Base-by-base conservation (phyloP, 2,797 vertebrate genomes). In the Australoheros facetus region DNA sequence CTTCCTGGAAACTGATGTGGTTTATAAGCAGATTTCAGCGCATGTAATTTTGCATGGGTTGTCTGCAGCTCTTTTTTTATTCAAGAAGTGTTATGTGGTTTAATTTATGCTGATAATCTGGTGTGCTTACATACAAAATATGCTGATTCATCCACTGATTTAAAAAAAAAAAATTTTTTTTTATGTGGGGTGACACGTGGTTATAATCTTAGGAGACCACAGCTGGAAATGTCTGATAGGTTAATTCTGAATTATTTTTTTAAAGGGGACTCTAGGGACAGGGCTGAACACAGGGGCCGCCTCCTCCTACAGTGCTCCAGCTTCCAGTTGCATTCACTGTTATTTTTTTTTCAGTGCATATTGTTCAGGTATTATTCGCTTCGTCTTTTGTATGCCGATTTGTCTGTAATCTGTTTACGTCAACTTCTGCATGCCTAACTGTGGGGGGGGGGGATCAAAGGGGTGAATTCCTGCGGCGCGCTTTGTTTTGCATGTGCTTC, bases 401-500 rank as follows among this genome's bases (percentile, higher is more conserved):
- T 5, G 19, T 48, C 54, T 70, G 5, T 71, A 51, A 70, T 23
- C 13, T 80, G 30, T 84, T 59, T 51, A 17, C 57, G 58, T 83
- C 53, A 77, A 62, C 57, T 28, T 75, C 19, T 70, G 73, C 58
- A 48, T 48, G 69, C 75, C 17, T 42, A 69, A 23, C 62, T 57
- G 28, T 54, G 32, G 26, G 37, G 16, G 6, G 45, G 30, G 32
- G 32, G 32, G 30, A 51, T 69, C 71, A 83, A 66, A 37, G 71
- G 39, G 78, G 71, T 78, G 88, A 66, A 87, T 87, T 87, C 79
- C 78, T 87, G 81, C 58, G 62, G 80, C 79, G 70, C 71, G 56
- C 59, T 45, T 5, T 90, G 81, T 79, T 89, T 79, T 79, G 75
- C 88, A 90, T 91, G 88, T 87, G 93, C 88, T 84, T 69, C 79